Percentiles rank a stretch among this genome's conserved stretches.
These are phyloP conservation scores for Intellagama lesueurii DNA, from an alignment of 2,797 vertebrate genomes.

Conservation along the genomic window DNA sequence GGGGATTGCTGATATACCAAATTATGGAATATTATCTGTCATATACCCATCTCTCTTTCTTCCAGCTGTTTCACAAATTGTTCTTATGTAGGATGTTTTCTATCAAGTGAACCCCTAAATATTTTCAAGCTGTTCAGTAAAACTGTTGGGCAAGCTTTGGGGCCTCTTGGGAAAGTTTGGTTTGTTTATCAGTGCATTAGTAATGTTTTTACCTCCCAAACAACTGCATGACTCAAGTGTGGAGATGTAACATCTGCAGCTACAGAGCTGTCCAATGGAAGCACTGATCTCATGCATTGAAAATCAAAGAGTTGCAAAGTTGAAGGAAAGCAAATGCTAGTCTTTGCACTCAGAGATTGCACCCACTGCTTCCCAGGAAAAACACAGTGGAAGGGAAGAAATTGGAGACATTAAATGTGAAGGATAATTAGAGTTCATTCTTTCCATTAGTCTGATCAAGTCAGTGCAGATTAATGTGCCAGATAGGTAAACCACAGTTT, in stretches of 20 bases:
- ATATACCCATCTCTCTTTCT: background rate
- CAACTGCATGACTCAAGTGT: constrained; percentile 33
- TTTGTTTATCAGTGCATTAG: constrained; percentile 23
- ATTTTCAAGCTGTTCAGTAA: background rate
- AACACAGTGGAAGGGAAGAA: background rate
- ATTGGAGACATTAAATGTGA: background rate
- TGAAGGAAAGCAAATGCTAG: background rate
- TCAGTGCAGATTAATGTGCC: background rate
- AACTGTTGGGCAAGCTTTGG: background rate
- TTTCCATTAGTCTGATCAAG: background rate
- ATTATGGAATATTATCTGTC: background rate
- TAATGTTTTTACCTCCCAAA: constrained; percentile 11
- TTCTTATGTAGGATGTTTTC: background rate
- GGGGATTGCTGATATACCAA: background rate
- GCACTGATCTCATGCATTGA: constrained; percentile 5
- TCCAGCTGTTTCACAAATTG: background rate
- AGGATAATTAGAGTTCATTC: background rate
- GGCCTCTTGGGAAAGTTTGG: background rate
- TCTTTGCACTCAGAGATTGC: background rate
- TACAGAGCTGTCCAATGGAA: constrained; percentile 11
- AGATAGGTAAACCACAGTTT: too few species aligned
- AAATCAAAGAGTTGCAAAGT: background rate
- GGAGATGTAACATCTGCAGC: constrained; percentile 24
- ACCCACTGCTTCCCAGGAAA: background rate
- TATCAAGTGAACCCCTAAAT: background rate